Evolutionary conservation across 2,888 invertebrate species (phyloP).

Genomic region (Agrotis puta): DNA sequence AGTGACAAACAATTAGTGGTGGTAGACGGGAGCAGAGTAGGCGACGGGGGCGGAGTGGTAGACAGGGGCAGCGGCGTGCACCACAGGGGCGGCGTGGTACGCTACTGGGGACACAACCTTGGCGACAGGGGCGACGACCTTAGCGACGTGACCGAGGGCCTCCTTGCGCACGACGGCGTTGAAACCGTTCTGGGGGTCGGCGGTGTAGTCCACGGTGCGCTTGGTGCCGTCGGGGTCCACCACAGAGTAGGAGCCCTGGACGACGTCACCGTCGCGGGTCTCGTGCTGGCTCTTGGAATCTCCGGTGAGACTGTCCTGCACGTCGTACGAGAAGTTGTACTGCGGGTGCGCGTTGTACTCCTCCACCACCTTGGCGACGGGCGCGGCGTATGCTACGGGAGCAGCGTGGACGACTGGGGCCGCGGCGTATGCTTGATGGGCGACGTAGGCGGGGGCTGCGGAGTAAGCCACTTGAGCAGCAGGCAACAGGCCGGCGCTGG

Average conservation of each 20-base stretch:
- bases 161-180: conserved; percentile 88
- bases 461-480: conserved; percentile 39
- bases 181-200: conserved; percentile 87
- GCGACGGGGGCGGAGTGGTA: conserved; percentile 30
- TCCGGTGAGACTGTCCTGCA: conserved; percentile 81
- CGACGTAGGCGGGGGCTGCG: conserved; percentile 46
- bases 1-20: conserved; percentile 68
- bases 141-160: conserved; percentile 78
- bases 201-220: conserved; percentile 88
- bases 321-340: conserved; percentile 86
- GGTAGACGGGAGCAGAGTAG: conserved; percentile 31
- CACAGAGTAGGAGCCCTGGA: conserved; percentile 87
- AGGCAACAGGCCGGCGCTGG: conserved; percentile 66
- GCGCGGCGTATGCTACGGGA: conserved; percentile 39
- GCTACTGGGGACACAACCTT: conserved; percentile 61
- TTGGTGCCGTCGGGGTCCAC: conserved; percentile 87
- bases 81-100: conserved; percentile 43
- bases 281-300: conserved; percentile 88
- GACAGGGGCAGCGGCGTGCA: conserved; percentile 12
- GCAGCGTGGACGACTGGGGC: conserved; percentile 25
- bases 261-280: conserved; percentile 85
- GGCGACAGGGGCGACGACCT: conserved; percentile 67
- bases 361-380: conserved; percentile 74
- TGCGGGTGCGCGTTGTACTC: conserved; percentile 77
- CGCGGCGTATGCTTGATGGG: neutral